Conservation (phyloP, 2,888 invertebrate genomes). For the Yponomeuta plumbellus region DNA sequence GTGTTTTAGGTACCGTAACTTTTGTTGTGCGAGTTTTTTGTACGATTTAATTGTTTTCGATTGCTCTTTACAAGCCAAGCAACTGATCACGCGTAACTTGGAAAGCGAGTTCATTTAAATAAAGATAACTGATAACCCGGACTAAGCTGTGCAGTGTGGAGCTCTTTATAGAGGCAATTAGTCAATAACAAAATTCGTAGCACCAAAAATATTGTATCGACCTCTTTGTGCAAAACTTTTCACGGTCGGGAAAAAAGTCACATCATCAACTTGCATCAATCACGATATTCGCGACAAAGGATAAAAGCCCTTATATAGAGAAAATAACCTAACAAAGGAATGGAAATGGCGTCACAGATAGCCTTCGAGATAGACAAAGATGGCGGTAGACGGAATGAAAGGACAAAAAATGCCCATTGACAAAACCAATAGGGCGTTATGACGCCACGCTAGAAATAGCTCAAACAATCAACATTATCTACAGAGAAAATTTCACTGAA, state of each 20-base stretch:
- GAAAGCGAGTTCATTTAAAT: no score
- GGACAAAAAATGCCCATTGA: not conserved
- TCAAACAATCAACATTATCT: not conserved
- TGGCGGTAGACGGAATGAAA: not conserved
- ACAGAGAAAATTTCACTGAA: no score
- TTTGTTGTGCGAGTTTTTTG: no score
- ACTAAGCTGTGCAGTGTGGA: no score
- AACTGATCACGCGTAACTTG: no score
- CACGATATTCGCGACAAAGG: not conserved
- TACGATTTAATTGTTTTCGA: no score
- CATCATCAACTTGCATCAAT: not conserved
- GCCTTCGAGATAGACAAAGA: not conserved
- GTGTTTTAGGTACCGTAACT: no score
- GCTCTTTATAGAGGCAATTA: no score
- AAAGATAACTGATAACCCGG: no score
- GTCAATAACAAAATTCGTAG: no score
- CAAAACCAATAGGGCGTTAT: not conserved
- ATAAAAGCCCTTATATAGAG: not conserved
- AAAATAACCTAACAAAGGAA: not conserved
- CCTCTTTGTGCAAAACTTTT: not conserved
- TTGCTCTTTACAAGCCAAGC: no score
- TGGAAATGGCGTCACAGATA: not conserved
- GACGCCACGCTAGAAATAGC: not conserved
- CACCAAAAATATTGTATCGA: not conserved
- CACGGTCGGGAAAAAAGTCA: no score